Base-by-base conservation (phyloP, 2,797 vertebrate genomes). In the Coregonus suidteri region DNA sequence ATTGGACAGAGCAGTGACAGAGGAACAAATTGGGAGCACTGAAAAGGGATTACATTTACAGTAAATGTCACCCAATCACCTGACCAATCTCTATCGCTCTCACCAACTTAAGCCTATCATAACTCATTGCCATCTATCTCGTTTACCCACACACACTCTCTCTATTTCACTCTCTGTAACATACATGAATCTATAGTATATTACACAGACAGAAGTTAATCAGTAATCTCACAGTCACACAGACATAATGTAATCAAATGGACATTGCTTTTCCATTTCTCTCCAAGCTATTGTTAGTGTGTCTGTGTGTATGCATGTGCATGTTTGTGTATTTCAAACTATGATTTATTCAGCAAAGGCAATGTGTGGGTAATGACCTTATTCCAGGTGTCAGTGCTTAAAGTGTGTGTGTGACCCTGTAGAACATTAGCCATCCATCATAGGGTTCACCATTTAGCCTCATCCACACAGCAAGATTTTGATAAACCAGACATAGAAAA, bases 11-110 rank as follows among this genome's bases (percentile, higher is more conserved):
- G 41, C 41, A 9, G 41, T 47, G 41, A 47, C 7, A 47, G 7
- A 47, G 41, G 7, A 47, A 47, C 7, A 47, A 47, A 47, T 47
- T 47, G 2, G 41, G 41, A 47, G 77, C 71, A 79, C 56, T 4
- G 52, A 74, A 73, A 82, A 79, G 37, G 65, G 78, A 85, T 82
- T 87, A 77, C 25, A 75, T 71, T 75, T 16, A n/a, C 34, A 56
- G 66, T 79, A 75, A 47, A 81, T 70, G 74, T 31, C 11, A 73
- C 71, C 65, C 74, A 78, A 64, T 74, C 71, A 41, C 83, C 41
- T 75, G 77, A 62, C 31, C 67, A 62, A 66, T n/a, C 41, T 20
- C 37, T 47, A 4, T 70, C n/a, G 15, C 37, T 70, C 20, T 70
- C 68, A 47, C n/a, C 31, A 34, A 16, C 3, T 68, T 47, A 47